These are phyloP conservation scores for Buathra laborator DNA, from an alignment of 2,888 invertebrate genomes.

Conservation along the genomic window DNA sequence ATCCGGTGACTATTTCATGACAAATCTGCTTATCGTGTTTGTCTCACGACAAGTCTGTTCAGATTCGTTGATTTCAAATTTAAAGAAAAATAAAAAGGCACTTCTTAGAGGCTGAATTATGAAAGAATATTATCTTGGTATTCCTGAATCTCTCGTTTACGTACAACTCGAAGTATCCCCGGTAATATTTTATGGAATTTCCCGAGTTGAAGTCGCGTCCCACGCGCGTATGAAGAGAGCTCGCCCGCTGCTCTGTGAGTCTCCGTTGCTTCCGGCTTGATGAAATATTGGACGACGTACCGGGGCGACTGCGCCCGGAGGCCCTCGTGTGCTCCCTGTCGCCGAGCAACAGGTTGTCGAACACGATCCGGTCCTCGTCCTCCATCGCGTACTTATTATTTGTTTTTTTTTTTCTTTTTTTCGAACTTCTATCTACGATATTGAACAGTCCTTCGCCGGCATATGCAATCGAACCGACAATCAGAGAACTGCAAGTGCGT, in stretches of 20 bases:
- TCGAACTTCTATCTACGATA: not conserved
- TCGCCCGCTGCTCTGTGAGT: conserved; percentile 34
- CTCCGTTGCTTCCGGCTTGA: conserved; percentile 65
- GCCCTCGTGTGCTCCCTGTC: conserved; percentile 40
- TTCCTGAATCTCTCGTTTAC: conserved; percentile 33
- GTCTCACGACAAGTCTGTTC: not conserved
- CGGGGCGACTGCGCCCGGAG: conserved; percentile 40
- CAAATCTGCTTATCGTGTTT: too few species aligned
- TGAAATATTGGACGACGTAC: conserved; percentile 65
- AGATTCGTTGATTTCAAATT: not conserved
- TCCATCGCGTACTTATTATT: conserved; percentile 47
- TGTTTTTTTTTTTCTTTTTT: conserved; percentile 29
- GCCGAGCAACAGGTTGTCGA: conserved; percentile 68
- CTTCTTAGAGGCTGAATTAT: conserved; percentile 15
- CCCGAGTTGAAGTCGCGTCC: conserved; percentile 55
- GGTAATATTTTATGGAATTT: conserved; percentile 56
- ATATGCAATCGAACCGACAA: conserved; percentile 42
- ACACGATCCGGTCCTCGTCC: conserved; percentile 57
- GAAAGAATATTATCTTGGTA: conserved; percentile 24
- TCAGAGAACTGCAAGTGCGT: conserved; percentile 44
- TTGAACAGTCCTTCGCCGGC: not conserved
- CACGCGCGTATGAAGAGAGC: conserved; percentile 44
- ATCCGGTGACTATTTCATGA: too few species aligned
- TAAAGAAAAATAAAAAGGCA: conserved; percentile 15
- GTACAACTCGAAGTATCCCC: conserved; percentile 26